Evolutionary conservation across 2,113 vertebrate genomes (phyloP), one percentile per base, ranked within the genome.

Genomic region (Circaetus cinerascens): DNA sequence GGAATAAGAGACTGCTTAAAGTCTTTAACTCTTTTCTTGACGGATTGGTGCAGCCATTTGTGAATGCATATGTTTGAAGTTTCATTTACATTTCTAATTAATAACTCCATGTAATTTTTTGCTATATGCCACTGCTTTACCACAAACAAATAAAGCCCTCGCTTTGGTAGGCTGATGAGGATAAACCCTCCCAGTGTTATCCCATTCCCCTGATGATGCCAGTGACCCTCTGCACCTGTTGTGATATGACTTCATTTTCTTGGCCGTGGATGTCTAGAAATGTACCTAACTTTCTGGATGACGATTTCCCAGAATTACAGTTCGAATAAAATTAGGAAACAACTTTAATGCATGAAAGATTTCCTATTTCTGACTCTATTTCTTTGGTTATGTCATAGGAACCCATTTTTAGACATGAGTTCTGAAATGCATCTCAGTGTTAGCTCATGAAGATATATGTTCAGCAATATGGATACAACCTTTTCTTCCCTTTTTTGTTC

Each of bases 1-100:
- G 63, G 76, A 88, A 55, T 67, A 85, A 55, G 36, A 81, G 8
- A 36, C n/a, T 63, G 62, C 57, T 94, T 96, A 94, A 95, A 95
- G 53, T 34, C 34, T 88, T 97, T 95, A 96, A 95, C 88, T 92
- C 60, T 19, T 98, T 93, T 95, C 46, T 48, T 96, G 73, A 76
- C 30, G 60, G 36, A 64, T 43, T 53, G 57, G 27, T 82, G 69
- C 22, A 95, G 62, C 29, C 48, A 34, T 87, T 84, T 79, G 34
- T 69, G 45, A 82, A 73, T 85, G 43, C 20, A 3, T 66, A 29
- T 15, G 12, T n/a, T 60, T 73, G 36, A 89, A 82, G 26, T 41
- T 90, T 56, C 15, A 66, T 91, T 91, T 78, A n/a, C 21, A 57
- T 64, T 93, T 94, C 89, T 32, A 72, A 64, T 95, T 59, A 72